Evolutionary conservation across 2,113 vertebrate genomes (phyloP).

Genomic region (Mirza zaza): DNA sequence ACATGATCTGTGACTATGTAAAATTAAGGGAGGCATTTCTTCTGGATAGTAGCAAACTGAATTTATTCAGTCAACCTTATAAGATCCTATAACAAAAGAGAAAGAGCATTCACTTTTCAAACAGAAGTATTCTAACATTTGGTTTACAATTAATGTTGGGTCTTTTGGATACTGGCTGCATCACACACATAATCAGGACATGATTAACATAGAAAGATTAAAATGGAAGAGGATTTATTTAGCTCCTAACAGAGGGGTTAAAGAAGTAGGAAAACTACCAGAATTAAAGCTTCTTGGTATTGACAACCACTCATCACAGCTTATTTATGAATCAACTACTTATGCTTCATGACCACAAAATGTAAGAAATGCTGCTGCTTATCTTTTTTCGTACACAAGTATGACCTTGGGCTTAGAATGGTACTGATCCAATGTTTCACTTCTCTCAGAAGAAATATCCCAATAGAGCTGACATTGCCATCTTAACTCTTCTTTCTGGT

Average conservation of each 20-base stretch:
- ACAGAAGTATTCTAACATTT: neutral
- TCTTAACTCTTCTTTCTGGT: neutral
- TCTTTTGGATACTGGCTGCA: neutral
- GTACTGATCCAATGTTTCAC: neutral
- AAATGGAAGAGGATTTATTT: neutral
- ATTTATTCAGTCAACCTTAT: neutral
- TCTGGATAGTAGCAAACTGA: neutral
- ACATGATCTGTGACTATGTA: neutral
- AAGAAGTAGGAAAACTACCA: neutral
- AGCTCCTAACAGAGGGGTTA: neutral
- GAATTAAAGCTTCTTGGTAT: neutral
- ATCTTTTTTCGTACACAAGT: neutral
- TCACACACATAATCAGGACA: neutral
- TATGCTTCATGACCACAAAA: neutral
- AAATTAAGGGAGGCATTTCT: neutral
- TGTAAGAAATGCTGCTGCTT: too few relatives aligned
- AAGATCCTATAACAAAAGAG: neutral
- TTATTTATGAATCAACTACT: neutral
- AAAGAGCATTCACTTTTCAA: neutral
- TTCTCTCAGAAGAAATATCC: neutral
- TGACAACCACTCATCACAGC: neutral
- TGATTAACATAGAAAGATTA: neutral
- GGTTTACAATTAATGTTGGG: neutral
- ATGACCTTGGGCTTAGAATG: neutral
- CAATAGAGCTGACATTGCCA: neutral